Evolutionary conservation across 2,888 invertebrate species (phyloP).

Genomic region (Miltochrista miniata): DNA sequence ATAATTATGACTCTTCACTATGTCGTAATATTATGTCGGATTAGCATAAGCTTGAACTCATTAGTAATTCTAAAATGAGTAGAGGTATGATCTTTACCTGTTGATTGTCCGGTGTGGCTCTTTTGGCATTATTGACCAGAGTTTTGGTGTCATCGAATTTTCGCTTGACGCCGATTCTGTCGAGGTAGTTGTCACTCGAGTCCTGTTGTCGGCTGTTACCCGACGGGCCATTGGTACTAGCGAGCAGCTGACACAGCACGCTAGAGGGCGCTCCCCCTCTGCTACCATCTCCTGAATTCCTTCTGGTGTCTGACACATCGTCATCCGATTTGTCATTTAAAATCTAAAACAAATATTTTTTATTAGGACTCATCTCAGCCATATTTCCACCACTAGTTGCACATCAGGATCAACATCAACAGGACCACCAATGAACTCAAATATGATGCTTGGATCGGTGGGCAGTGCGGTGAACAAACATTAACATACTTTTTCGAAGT

Average conservation of each 20-base stretch:
- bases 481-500: too few species aligned
- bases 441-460: too few species aligned
- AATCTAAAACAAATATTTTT: constrained; percentile 76
- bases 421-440: too few species aligned
- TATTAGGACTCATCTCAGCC: too few species aligned
- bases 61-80: too few species aligned
- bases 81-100: constrained; percentile 52
- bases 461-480: too few species aligned
- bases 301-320: constrained; percentile 86
- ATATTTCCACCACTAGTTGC: too few species aligned
- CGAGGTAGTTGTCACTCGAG: constrained; percentile 62
- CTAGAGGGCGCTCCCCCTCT: constrained; percentile 70
- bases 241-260: constrained; percentile 80
- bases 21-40: too few species aligned
- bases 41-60: too few species aligned
- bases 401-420: too few species aligned
- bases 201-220: constrained; percentile 65
- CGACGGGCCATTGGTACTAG: constrained; percentile 66
- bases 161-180: constrained; percentile 68
- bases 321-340: constrained; percentile 93
- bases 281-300: constrained; percentile 54
- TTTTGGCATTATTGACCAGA: constrained; percentile 84
- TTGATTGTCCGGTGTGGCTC: constrained; percentile 76
- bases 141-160: constrained; percentile 84
- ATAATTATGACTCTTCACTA: too few species aligned